Conservation (phyloP, 2,797 vertebrate species). For the Podarcis siculus region DNA sequence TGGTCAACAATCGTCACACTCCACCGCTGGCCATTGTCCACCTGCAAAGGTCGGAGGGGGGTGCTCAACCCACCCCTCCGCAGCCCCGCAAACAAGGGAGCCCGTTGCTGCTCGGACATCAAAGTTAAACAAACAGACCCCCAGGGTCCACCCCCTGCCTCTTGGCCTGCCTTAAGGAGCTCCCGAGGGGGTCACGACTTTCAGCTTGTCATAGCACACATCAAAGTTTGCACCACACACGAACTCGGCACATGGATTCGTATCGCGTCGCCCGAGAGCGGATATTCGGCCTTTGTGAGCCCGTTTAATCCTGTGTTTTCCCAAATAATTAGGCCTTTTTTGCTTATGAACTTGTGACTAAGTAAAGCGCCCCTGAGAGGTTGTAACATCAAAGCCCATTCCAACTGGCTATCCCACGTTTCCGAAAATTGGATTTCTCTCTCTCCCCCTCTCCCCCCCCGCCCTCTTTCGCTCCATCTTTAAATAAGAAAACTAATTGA, state of each 20-base stretch:
- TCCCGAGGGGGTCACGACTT: constrained; percentile 76
- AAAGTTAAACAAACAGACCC: constrained; percentile 89
- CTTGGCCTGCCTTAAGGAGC: constrained; percentile 63
- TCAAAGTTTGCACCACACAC: constrained; percentile 86
- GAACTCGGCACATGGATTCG: constrained; percentile 77
- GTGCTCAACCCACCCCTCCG: constrained; percentile 74
- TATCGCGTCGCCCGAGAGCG: constrained; percentile 72
- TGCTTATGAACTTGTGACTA: constrained; percentile 86
- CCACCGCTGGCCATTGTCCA: constrained; percentile 86
- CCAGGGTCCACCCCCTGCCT: constrained; percentile 32
- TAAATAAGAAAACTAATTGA: constrained; percentile 77
- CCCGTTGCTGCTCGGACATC: constrained; percentile 83
- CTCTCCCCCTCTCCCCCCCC: constrained; percentile 26
- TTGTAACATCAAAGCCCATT: constrained; percentile 81
- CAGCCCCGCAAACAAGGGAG: constrained; percentile 84
- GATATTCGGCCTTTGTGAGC: constrained; percentile 78
- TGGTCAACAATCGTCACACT: constrained; percentile 90
- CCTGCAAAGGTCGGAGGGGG: constrained; percentile 77
- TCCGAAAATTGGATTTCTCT: constrained; percentile 81
- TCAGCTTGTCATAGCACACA: constrained; percentile 78
- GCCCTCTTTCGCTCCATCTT: not conserved
- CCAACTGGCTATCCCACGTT: constrained; percentile 71
- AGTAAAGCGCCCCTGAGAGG: constrained; percentile 79
- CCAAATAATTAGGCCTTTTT: constrained; percentile 80
- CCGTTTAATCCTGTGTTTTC: constrained; percentile 80